Percentiles rank a stretch among this genome's conserved stretches.
Evolutionary conservation across 2,113 vertebrate species (phyloP).

Genomic region (Bettongia penicillata): DNA sequence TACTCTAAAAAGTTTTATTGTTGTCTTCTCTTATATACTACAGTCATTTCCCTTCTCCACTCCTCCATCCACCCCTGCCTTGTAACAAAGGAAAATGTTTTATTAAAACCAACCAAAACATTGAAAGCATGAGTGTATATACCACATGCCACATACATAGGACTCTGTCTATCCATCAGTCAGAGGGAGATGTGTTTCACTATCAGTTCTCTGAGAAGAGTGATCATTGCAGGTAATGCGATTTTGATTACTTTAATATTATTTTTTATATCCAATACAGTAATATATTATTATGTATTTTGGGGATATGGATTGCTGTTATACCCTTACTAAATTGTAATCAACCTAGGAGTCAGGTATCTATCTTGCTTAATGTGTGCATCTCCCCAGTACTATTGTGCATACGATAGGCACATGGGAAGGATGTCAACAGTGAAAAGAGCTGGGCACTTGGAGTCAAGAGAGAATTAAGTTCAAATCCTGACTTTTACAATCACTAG

Average conservation of each 20-base stretch:
- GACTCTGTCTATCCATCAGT: not conserved
- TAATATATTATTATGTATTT: not conserved
- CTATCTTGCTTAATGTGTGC: not conserved
- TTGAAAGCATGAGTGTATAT: not conserved
- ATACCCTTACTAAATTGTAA: not conserved
- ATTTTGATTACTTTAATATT: not conserved
- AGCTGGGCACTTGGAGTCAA: not conserved
- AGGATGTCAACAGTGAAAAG: not conserved
- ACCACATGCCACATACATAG: not conserved
- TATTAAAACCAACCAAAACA: not conserved
- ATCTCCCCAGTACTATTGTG: not conserved
- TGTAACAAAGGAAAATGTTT: not conserved
- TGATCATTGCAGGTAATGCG: not conserved
- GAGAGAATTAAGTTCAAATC: not conserved
- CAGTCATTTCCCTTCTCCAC: not conserved
- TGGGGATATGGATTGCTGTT: not conserved
- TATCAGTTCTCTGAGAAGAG: not conserved
- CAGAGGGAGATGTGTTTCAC: not conserved
- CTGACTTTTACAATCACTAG: not conserved
- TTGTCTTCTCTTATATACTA: not conserved
- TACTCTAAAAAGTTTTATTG: not conserved
- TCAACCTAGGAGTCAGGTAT: not conserved
- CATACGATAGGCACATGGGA: not conserved
- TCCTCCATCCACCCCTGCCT: not conserved
- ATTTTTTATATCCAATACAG: not conserved